Evolutionary conservation across 1,140 invertebrate species (phyloP).

Genomic region (Pectinophora gossypiella): DNA sequence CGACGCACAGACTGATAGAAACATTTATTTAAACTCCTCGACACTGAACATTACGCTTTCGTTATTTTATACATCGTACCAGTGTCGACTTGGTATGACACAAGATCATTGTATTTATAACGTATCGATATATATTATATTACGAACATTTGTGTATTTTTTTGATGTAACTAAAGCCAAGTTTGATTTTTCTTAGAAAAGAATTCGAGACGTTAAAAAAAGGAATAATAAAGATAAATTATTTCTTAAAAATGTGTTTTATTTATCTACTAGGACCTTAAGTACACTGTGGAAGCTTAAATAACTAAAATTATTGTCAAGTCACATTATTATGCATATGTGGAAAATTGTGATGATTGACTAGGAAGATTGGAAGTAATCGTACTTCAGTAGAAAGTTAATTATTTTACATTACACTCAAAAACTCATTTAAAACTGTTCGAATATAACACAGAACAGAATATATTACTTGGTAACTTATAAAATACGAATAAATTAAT

Average conservation of each 20-base stretch:
- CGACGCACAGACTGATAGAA: constrained; percentile 31
- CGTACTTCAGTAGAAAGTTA: too few relatives aligned
- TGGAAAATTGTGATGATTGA: constrained; percentile 9
- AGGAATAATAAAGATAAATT: constrained; percentile 72
- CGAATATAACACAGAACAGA: too few relatives aligned
- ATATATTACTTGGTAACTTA: not conserved
- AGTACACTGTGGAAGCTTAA: not conserved
- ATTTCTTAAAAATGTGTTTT: constrained; percentile 69
- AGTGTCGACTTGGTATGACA: constrained; percentile 38
- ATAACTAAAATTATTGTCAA: constrained; percentile 7
- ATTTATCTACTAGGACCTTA: constrained; percentile 25
- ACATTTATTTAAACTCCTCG: constrained; percentile 8
- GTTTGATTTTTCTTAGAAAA: constrained; percentile 71
- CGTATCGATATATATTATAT: constrained; percentile 54
- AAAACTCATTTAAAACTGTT: too few relatives aligned
- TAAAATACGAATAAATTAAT: not conserved
- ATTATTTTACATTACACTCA: too few relatives aligned
- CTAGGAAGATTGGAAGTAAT: constrained; percentile 6
- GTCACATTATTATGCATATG: constrained; percentile 8
- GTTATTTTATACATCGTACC: constrained; percentile 45
- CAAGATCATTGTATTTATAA: constrained; percentile 53
- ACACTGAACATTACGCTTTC: constrained; percentile 45
- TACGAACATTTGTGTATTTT: constrained; percentile 64
- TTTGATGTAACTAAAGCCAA: constrained; percentile 71
- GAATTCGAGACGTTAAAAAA: constrained; percentile 68